Evolutionary conservation across 1,140 invertebrate genomes (phyloP).

Genomic region (Nebria ingens): DNA sequence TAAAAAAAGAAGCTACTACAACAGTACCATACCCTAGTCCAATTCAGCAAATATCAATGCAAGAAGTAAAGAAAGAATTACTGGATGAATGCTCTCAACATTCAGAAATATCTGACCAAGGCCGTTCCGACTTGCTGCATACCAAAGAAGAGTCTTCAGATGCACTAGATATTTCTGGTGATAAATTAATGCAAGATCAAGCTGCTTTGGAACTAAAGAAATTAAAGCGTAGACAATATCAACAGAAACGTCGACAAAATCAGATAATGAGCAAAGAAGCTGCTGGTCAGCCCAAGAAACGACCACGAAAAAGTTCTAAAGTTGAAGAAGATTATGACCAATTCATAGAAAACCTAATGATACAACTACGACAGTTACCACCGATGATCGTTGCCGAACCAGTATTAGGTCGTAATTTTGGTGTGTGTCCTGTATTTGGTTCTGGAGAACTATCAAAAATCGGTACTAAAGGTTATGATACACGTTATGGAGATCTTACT

Average conservation of each 20-base stretch:
- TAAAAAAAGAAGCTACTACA: conserved; percentile 26
- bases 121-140: conserved; percentile 41
- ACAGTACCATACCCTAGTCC: conserved; percentile 20
- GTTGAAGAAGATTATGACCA: conserved; percentile 85
- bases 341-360: conserved; percentile 79
- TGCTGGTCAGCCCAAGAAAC: conserved; percentile 57
- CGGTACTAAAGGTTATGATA: conserved; percentile 55
- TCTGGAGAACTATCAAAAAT: conserved; percentile 66
- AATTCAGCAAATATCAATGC: conserved; percentile 31
- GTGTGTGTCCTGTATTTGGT: conserved; percentile 70
- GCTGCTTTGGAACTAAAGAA: conserved; percentile 53
- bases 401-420: conserved; percentile 67
- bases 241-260: conserved; percentile 65
- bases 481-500: conserved; percentile 60
- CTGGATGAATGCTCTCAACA: conserved; percentile 49
- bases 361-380: conserved; percentile 71
- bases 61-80: conserved; percentile 49
- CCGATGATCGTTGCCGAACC: conserved; percentile 83
- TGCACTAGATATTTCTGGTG: conserved; percentile 16
- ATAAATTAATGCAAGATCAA: conserved; percentile 9
- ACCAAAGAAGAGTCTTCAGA: conserved; percentile 46
- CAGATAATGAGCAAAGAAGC: conserved; percentile 37
- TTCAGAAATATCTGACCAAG: conserved; percentile 46
- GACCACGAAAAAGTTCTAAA: conserved; percentile 70
- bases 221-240: conserved; percentile 68